Conservation (phyloP, 2,113 vertebrate genomes). For the Pipa parva region DNA sequence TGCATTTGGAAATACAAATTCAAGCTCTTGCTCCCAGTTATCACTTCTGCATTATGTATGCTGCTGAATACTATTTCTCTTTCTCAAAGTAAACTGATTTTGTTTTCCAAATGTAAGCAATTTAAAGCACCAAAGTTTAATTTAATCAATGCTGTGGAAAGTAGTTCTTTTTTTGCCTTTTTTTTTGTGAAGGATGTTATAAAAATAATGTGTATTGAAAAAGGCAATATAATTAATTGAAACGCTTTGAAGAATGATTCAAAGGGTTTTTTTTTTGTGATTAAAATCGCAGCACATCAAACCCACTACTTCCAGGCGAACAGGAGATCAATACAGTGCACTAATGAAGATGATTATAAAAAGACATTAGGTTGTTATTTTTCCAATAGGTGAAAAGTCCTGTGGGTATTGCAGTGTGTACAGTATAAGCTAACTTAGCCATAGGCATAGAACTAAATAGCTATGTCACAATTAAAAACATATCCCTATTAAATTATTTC, state of each 20-base stretch:
- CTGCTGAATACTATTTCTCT: too few relatives aligned
- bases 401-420: neutral
- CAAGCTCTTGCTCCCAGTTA: too few relatives aligned
- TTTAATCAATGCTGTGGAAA: too few relatives aligned
- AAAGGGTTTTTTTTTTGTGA: conserved; percentile 31
- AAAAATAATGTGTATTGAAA: conserved; percentile 7
- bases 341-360: conserved; percentile 37
- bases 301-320: conserved; percentile 10
- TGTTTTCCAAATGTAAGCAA: neutral
- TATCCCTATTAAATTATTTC: too few relatives aligned
- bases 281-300: conserved; percentile 25
- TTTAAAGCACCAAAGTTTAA: neutral
- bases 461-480: too few relatives aligned
- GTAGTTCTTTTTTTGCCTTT: too few relatives aligned
- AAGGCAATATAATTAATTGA: conserved; percentile 22
- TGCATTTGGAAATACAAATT: too few relatives aligned
- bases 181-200: too few relatives aligned
- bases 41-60: too few relatives aligned
- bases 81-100: too few relatives aligned
- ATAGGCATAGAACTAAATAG: neutral
- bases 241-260: conserved; percentile 26
- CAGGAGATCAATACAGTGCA: conserved; percentile 16
- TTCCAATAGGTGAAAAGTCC: conserved; percentile 13
- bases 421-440: neutral
- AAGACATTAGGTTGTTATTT: conserved; percentile 21